Evolutionary conservation across 2,113 vertebrate species (phyloP).

Genomic region (Paracanthobrama guichenoti): DNA sequence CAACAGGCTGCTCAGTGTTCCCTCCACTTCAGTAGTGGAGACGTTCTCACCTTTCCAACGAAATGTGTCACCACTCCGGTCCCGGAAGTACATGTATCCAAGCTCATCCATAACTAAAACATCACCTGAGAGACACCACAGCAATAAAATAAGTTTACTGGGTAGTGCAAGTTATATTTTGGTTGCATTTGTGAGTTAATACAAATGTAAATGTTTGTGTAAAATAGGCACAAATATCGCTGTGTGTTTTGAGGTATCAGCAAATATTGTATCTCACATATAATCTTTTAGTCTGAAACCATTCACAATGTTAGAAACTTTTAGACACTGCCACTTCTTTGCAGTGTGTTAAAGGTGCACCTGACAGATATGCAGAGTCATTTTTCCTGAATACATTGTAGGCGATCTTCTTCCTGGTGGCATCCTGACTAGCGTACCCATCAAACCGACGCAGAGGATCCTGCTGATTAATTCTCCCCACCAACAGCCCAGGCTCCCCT

Average conservation of each 20-base stretch:
- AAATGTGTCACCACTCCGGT: slow-evolving; percentile 88
- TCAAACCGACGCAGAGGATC: slow-evolving; percentile 88
- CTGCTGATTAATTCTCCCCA: slow-evolving; percentile 79
- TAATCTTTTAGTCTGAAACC: too few relatives aligned
- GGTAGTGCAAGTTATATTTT: too few relatives aligned
- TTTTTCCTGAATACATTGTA: slow-evolving; percentile 79
- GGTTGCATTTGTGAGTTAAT: too few relatives aligned
- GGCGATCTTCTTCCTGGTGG: slow-evolving; percentile 81
- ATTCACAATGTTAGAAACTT: neutral
- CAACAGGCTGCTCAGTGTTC: slow-evolving; percentile 79
- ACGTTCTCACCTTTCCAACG: slow-evolving; percentile 92
- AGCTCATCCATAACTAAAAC: slow-evolving; percentile 89
- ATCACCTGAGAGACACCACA: slow-evolving; percentile 73
- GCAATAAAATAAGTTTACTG: too few relatives aligned
- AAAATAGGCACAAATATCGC: too few relatives aligned
- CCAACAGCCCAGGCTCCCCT: slow-evolving; percentile 74
- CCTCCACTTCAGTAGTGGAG: slow-evolving; percentile 89
- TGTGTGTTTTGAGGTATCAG: too few relatives aligned
- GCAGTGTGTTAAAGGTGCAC: slow-evolving; percentile 54
- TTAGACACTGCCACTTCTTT: neutral
- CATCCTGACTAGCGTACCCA: slow-evolving; percentile 79
- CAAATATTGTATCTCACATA: too few relatives aligned
- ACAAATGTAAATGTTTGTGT: too few relatives aligned
- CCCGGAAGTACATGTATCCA: slow-evolving; percentile 89
- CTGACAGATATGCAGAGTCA: slow-evolving; percentile 86